Base-by-base conservation (phyloP, 2,113 vertebrate species). In the Bos indicus region DNA sequence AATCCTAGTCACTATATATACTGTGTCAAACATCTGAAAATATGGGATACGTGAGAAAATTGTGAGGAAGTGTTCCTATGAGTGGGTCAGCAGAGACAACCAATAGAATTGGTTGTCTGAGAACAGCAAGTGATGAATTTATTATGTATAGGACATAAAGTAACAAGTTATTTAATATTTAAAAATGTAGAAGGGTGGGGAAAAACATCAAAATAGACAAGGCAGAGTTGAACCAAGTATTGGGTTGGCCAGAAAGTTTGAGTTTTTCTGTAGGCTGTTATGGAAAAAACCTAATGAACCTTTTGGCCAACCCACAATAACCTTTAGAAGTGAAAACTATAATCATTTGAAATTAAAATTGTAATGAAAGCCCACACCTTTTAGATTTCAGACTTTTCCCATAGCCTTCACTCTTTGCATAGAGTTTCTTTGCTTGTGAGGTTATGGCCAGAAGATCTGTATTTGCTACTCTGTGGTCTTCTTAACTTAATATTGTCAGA, bases 341-440 rank as follows among this genome's bases (percentile, higher is more conserved):
- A 77, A 60, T 77, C 14, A 90, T 78, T 90, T 92, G 54, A 92
- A 87, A 59, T 96, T 96, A 89, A 89, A 82, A 54, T 67, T 92
- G n/a, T 83, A 86, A 59, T 90, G 54, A 92, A 85, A 92, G 33
- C 48, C 28, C 16, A 19, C 11, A n/a, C 4, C 10, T 10, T 91
- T 80, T 52, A 81, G 64, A 12, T 59, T 95, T 88, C 28, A 57
- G 56, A 84, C 64, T 93, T 90, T 62, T 67, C n/a, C 25, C 6
- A 11, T 88, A 78, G 23, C 48, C 23, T 57, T 89, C 46, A 60
- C 71, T 90, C 52, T 60, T 85, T 88, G 54, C 77, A 51, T 40
- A 92, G 51, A 56, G 16, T 52, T 84, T 67, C n/a, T 88, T 74
- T 92, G 56, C 54, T 56, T 88, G 4, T 74, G 80, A 90, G 16